phyloP scores from a whole-genome alignment of 1,140 invertebrate species.

The Psilanteris sp. region DNA sequence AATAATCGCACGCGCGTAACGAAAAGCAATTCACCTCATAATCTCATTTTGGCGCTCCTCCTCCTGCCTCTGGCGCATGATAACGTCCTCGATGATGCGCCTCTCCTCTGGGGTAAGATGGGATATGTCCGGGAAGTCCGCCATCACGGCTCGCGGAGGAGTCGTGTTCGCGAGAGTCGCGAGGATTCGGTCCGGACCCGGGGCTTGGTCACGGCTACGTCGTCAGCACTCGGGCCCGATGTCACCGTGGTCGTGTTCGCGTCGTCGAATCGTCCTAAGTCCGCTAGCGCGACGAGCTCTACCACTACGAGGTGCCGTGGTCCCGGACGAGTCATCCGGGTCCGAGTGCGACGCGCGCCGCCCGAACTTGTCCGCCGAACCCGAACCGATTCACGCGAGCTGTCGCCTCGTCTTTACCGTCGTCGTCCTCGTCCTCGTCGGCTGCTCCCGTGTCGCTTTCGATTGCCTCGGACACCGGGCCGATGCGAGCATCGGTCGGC shows the following conservation, averaged over 20 bases:
- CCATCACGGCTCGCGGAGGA: conserved; percentile 80
- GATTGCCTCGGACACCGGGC: conserved; percentile 11
- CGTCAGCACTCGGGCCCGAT: conserved; percentile 18
- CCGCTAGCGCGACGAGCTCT: conserved; percentile 69
- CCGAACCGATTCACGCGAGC: conserved; percentile 36
- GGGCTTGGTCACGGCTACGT: conserved; percentile 45
- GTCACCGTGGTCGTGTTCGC: conserved; percentile 18
- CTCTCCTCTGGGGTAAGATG: conserved; percentile 98
- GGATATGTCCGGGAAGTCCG: conserved; percentile 96
- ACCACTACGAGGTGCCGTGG: conserved; percentile 71
- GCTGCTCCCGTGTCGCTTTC: neutral
- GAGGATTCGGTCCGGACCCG: conserved; percentile 50
- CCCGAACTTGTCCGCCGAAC: conserved; percentile 18
- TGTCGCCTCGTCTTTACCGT: neutral
- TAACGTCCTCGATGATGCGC: conserved; percentile 97
- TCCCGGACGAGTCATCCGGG: conserved; percentile 75
- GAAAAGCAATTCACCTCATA: conserved; percentile 85
- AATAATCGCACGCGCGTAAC: too few species aligned
- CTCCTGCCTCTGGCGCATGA: conserved; percentile 97
- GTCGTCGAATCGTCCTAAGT: conserved; percentile 42
- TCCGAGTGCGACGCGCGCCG: conserved; percentile 59
- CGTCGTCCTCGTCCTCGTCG: neutral
- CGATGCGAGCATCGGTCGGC: conserved; percentile 18
- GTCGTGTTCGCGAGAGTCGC: conserved; percentile 27
- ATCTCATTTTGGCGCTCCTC: conserved; percentile 97